phyloP scores from a whole-genome alignment of 2,797 vertebrate species.

The Discoglossus pictus region DNA sequence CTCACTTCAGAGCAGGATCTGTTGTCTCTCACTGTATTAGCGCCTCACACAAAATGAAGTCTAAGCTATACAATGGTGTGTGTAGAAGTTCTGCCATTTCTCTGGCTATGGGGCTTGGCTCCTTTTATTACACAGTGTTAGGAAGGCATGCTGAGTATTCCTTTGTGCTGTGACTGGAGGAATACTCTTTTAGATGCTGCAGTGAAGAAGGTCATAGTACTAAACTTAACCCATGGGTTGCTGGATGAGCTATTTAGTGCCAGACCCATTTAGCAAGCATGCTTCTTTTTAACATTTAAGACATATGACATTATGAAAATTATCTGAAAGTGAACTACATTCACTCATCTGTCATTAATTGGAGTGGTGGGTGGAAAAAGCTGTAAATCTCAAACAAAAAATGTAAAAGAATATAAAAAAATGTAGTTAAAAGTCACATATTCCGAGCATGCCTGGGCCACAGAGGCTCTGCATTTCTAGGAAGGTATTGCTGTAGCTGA shows the following conservation, averaged over 20 bases:
- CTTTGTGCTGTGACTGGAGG: background rate
- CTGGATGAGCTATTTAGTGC: background rate
- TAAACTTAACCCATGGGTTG: background rate
- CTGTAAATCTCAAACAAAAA: constrained; percentile 12
- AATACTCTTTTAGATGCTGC: background rate
- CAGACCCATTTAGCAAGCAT: too few relatives aligned
- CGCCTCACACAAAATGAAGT: too few relatives aligned
- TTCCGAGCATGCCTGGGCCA: background rate
- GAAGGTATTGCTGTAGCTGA: background rate
- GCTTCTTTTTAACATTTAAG: too few relatives aligned
- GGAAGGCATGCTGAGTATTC: constrained; percentile 21
- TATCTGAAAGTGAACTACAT: constrained; percentile 1
- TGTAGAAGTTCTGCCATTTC: background rate
- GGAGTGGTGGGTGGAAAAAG: background rate
- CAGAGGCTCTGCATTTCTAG: background rate
- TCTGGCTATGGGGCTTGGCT: background rate
- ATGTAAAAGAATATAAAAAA: too few relatives aligned
- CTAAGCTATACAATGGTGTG: too few relatives aligned
- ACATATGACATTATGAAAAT: too few relatives aligned
- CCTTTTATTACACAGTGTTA: background rate
- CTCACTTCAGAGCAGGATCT: too few relatives aligned
- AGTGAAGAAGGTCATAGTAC: background rate
- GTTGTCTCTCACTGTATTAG: too few relatives aligned
- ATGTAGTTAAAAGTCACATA: too few relatives aligned
- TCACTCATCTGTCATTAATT: constrained; percentile 26